These are phyloP conservation scores for Apodemus speciosus DNA, from an alignment of 2,113 vertebrate species.

Conservation along the genomic window DNA sequence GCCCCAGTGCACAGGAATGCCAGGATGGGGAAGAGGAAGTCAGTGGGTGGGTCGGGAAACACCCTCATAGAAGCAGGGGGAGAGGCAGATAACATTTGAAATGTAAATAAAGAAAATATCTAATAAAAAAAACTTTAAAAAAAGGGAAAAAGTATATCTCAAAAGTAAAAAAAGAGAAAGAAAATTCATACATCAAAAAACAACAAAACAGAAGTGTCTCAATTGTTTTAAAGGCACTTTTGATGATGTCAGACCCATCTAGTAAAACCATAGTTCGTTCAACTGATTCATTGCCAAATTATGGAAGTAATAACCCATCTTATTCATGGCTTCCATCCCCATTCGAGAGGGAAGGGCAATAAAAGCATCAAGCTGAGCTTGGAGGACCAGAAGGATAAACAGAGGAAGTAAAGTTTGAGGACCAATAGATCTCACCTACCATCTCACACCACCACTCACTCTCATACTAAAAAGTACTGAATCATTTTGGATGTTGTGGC, in stretches of 20 bases:
- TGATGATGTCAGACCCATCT: not conserved
- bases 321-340: not conserved
- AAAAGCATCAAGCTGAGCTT: not conserved
- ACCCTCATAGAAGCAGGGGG: too few relatives aligned
- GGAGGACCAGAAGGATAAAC: too few relatives aligned
- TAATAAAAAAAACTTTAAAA: too few relatives aligned
- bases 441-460: not conserved
- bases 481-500: not conserved
- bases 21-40: too few relatives aligned
- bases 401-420: not conserved
- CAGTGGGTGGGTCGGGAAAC: too few relatives aligned
- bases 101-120: too few relatives aligned
- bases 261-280: not conserved
- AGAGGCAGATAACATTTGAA: too few relatives aligned
- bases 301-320: not conserved
- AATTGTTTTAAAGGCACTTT: not conserved
- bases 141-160: too few relatives aligned
- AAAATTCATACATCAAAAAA: too few relatives aligned
- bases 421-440: not conserved
- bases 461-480: not conserved
- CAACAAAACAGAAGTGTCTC: not conserved
- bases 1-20: too few relatives aligned
- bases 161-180: too few relatives aligned
- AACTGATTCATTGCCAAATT: not conserved
- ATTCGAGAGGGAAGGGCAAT: not conserved